Evolutionary conservation across 2,797 vertebrate species (phyloP), one percentile per base, ranked within the genome.

Genomic region (Anas capensis): DNA sequence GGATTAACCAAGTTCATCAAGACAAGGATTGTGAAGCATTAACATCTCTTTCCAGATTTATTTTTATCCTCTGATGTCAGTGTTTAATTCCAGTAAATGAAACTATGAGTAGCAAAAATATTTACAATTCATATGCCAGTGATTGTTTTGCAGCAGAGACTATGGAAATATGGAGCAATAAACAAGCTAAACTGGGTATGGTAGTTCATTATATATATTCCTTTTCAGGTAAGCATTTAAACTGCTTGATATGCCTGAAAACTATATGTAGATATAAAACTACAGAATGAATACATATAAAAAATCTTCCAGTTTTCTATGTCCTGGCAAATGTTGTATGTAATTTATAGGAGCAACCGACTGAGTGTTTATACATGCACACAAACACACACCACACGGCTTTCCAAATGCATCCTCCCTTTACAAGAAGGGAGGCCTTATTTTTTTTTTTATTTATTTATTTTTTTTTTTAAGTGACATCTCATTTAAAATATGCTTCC

Each of bases 401-500:
- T 90, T 91, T 88, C 38, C 56, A 77, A 65, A 77, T 51, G 34
- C 20, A 24, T 73, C 13, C 40, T 66, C 42, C 8, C 54, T 90
- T 97, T 93, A 90, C 61, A 95, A 94, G 95, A 96, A 92, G 70
- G 81, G 88, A 88, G 77, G 69, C 73, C 51, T 86, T n/a, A n/a
- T 90, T 76, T 96, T 82, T 26, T 81, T 53, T 86, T 90, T 76
- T 54, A n/a, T n/a, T n/a, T n/a, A n/a, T n/a, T n/a, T n/a, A n/a
- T 87, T 88, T 83, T 26, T 76, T 27, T 20, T 40, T 60, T 60
- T 60, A 95, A 95, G 94, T 92, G 80, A 68, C 66, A 90, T 96
- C 95, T 96, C 87, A 94, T 96, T 97, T 94, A 94, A 97, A 96
- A 94, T 92, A 81, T 62, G 60, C 91, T 95, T 86, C 77, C 34